These are phyloP conservation scores for Hirundo rustica DNA, from an alignment of 2,797 vertebrate genomes.

Conservation along the genomic window DNA sequence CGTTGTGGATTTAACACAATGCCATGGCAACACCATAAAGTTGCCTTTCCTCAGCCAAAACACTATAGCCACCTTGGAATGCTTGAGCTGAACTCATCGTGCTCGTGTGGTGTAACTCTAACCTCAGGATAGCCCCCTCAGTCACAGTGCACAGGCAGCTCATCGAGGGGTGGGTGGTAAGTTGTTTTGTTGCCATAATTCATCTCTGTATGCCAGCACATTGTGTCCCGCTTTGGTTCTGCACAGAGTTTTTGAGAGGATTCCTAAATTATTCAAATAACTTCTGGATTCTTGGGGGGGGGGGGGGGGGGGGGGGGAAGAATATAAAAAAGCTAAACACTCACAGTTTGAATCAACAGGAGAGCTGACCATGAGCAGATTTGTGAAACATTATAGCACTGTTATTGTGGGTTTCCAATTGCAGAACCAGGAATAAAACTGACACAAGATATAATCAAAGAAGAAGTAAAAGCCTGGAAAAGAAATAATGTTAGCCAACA, in stretches of 20 bases:
- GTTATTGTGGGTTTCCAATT: conserved; percentile 50
- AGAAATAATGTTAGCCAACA: conserved; percentile 44
- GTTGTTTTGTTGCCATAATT: neutral
- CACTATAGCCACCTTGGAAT: neutral
- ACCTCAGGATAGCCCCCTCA: neutral
- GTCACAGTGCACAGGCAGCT: neutral
- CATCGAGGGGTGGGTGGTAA: neutral
- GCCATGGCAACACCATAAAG: neutral
- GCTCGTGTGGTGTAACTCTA: neutral
- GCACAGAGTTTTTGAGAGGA: neutral
- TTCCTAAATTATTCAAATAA: neutral
- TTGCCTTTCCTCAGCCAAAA: neutral
- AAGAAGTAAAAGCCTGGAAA: conserved; percentile 48
- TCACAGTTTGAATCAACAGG: conserved; percentile 6
- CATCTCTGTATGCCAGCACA: neutral
- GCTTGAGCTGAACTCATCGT: neutral
- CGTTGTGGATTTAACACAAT: neutral
- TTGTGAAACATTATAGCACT: conserved; percentile 37
- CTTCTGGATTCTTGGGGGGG: neutral
- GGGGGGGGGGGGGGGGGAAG: no score
- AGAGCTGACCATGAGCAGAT: conserved; percentile 30
- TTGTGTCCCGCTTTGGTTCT: neutral
- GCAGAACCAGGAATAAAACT: conserved; percentile 47
- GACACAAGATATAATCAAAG: conserved; percentile 49
- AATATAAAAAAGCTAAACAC: neutral